Evolutionary conservation across 1,140 invertebrate species (phyloP), one percentile per base, ranked within the genome.

Genomic region (Drosophila suzukii): DNA sequence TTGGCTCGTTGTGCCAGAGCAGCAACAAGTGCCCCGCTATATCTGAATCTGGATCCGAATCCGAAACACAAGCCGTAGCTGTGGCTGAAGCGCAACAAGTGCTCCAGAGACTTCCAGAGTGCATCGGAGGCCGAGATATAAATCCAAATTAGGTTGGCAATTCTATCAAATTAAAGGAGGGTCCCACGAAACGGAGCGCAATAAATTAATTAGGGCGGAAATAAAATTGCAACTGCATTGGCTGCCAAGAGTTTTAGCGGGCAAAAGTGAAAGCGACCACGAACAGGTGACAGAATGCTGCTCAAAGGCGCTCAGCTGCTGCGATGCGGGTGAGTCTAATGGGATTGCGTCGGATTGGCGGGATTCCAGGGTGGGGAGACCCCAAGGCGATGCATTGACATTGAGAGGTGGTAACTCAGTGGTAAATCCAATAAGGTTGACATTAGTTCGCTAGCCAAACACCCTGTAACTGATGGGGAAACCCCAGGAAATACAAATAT

Each of bases 1-100:
- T 88, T 89, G 67, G 76, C 66, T 88, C 86, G 80, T 73, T 83
- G 80, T 80, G 83, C 47, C 84, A 83, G 75, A 55, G 80, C 84
- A 88, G 83, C 84, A 89, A 88, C 83, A 88, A 88, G 83, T 88
- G 84, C 79, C 43, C 57, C 67, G 67, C 60, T 51, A 36, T 62
- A 70, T 39, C 47, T 39, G 50, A 44, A 67, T 44, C 34, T 54
- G 24, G 44, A 53, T 38, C 44, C 49, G 51, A 50, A 39, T 20
- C 46, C 60, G 38, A 39, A 75, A 53, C 55, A 34, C 20, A 75
- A 75, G 46, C 44, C 11, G 27, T 34, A 41, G 44, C 47, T 62
- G 13, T 7, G 41, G 27, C 60, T 72, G 30, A 86, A 86, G 82
- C 82, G 59, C 78, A 72, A 78, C 78, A 86, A 86, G 83, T 86